Base-by-base conservation (phyloP, 1,140 invertebrate species). In the Pogonus chalceus region DNA sequence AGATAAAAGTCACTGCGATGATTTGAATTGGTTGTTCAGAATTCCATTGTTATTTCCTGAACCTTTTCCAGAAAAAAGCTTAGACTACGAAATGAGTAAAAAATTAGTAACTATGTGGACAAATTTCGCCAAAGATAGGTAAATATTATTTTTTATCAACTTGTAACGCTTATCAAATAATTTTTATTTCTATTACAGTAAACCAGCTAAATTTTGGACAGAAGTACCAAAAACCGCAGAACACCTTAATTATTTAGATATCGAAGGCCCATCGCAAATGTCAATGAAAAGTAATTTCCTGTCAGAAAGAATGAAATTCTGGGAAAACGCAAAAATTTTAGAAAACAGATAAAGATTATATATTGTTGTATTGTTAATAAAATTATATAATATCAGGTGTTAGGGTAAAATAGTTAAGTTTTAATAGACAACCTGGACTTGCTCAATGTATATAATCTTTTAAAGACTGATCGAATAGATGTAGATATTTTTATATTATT, bases 91-190 rank as follows among this genome's bases (percentile, higher is more conserved):
- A 39, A 66, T 76, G 61, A 62, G 68, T 1, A 60, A 70, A 39
- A 62, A 71, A 24, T 62, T 71, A 4, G 73, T 71, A 14, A 72
- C 68, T 24, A 47, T 78, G 3, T 75, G 75, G 65, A 69, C 75
- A 0, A 78, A 77, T 52, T 79, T 78, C 56, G 75, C 75, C 2
- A 77, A 75, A 63, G 69, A 70, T 60, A 69, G 71, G 77, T 79
- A 62, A 65, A 67, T 64, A 47, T 48, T 51, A 31, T 7, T 31
- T 7, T 31, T 31, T n/a, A n/a, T n/a, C n/a, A n/a, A n/a, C n/a
- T n/a, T n/a, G n/a, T n/a, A n/a, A 31, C 26, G 14, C 4, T 31
- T 7, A 31, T 43, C 9, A 4, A 43, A 18, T 18, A 43, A 43
- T 18, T 43, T 43, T 4, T 12, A 4, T 4, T 4, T 12, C 7